These are phyloP conservation scores for Cygnus atratus DNA, from an alignment of 2,113 vertebrate genomes.

Conservation along the genomic window DNA sequence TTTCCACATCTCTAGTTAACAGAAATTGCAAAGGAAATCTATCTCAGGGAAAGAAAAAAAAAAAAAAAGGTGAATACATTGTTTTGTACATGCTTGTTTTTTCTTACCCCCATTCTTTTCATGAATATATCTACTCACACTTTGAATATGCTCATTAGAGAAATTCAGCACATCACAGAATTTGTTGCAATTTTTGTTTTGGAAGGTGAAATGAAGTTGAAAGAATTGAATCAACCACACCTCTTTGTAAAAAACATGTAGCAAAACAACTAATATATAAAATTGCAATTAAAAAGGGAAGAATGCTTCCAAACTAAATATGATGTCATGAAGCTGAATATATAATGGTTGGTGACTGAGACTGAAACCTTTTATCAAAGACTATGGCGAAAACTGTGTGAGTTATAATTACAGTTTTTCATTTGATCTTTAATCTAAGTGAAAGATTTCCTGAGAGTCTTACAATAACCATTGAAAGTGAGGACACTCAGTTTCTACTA, in stretches of 20 bases:
- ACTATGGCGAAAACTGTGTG: not conserved
- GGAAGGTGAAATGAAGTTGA: not conserved
- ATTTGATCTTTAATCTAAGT: not conserved
- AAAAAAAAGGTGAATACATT: not conserved
- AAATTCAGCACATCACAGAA: not conserved
- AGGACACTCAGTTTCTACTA: not conserved
- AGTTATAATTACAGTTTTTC: not conserved
- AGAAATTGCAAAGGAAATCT: not conserved
- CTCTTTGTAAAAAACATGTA: not conserved
- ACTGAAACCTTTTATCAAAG: not conserved
- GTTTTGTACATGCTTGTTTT: not conserved
- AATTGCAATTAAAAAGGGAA: not conserved
- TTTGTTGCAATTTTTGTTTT: not conserved
- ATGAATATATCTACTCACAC: not conserved
- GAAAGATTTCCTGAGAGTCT: conserved; percentile 1
- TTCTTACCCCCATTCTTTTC: not conserved
- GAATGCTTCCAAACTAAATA: not conserved
- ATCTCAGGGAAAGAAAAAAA: not conserved
- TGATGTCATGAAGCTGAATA: not conserved
- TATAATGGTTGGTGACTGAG: not conserved
- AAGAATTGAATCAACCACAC: not conserved
- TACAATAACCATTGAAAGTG: not conserved
- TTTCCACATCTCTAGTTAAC: not conserved
- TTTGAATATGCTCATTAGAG: not conserved
- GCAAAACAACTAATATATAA: not conserved